These are phyloP conservation scores for Tenebrio molitor DNA, from an alignment of 1,140 invertebrate species.

Conservation along the genomic window DNA sequence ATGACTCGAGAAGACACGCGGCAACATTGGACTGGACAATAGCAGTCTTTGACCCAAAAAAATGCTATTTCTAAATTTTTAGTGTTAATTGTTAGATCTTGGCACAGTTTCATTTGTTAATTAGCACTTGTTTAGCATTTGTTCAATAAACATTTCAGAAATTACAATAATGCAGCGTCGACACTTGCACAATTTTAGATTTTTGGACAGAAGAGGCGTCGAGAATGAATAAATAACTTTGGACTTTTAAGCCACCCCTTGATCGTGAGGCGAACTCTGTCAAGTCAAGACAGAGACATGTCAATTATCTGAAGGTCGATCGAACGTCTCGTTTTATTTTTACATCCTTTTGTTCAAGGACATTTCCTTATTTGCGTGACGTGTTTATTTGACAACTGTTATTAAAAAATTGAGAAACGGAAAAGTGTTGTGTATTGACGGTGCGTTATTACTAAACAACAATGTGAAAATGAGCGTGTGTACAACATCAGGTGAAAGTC, in stretches of 20 bases:
- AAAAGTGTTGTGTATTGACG: too few relatives aligned
- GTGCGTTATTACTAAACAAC: too few relatives aligned
- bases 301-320: constrained; percentile 16
- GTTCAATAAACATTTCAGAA: constrained; percentile 6
- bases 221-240: neutral
- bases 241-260: neutral
- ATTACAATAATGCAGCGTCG: neutral
- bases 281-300: neutral
- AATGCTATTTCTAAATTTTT: neutral
- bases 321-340: constrained; percentile 33
- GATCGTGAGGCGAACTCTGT: neutral
- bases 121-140: constrained; percentile 1
- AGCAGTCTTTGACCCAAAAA: constrained; percentile 14
- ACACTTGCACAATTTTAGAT: too few relatives aligned
- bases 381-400: neutral
- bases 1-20: too few relatives aligned
- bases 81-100: constrained; percentile 18
- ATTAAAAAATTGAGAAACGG: neutral
- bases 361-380: constrained; percentile 43
- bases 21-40: neutral
- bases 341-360: constrained; percentile 33
- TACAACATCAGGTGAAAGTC: constrained; percentile 4
- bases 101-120: constrained; percentile 17
- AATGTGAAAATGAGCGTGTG: neutral
- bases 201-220: too few relatives aligned